phyloP scores from a whole-genome alignment of 2,888 invertebrate species.

The Tetrapedia diversipes region DNA sequence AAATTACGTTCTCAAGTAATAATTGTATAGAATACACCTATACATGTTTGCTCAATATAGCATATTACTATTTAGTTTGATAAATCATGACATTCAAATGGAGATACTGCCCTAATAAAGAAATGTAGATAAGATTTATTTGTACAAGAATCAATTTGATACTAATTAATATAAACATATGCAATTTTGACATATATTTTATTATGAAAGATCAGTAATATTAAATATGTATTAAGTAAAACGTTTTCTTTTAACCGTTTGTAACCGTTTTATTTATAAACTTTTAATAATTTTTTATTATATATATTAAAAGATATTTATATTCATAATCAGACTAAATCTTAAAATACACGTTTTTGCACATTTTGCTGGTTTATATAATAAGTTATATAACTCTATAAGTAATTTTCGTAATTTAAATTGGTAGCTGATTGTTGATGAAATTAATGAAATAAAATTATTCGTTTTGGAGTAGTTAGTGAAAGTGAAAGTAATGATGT shows the following conservation, averaged over 20 bases:
- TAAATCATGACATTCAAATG: conserved; percentile 19
- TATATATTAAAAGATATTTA: background rate
- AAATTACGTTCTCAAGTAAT: conserved; percentile 28
- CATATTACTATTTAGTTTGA: conserved; percentile 18
- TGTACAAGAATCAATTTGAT: conserved; percentile 44
- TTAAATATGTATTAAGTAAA: conserved; percentile 40
- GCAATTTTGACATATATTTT: conserved; percentile 48
- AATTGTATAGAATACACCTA: conserved; percentile 12
- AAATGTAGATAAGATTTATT: conserved; percentile 41
- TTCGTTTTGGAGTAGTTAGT: background rate
- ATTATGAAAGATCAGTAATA: conserved; percentile 40
- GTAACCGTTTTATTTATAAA: background rate
- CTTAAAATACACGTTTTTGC: background rate
- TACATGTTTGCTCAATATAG: conserved; percentile 45
- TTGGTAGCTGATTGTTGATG: background rate
- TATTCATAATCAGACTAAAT: background rate
- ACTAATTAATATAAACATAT: conserved; percentile 25
- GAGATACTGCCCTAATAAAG: conserved; percentile 30
- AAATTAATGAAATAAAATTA: background rate
- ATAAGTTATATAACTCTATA: background rate
- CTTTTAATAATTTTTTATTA: background rate
- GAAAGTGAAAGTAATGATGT: conserved; percentile 15
- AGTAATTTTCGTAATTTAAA: background rate
- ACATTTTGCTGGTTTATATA: conserved; percentile 4
- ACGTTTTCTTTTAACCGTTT: conserved; percentile 13